Conservation (phyloP, 2,797 vertebrate genomes). For the Iguana delicatissima region DNA sequence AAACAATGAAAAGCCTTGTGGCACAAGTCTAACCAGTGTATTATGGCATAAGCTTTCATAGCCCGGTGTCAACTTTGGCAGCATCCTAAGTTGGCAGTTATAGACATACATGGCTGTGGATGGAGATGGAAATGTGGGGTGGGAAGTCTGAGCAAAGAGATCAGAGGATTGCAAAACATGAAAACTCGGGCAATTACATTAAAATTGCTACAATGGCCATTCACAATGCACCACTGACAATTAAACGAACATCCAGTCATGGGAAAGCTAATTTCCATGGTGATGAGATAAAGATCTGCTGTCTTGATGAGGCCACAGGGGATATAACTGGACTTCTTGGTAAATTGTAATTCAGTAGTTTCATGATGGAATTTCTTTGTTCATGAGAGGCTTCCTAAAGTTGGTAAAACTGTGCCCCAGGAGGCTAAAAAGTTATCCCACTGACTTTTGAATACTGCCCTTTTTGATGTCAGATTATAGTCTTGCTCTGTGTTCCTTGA, state of each 20-base stretch:
- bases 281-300: neutral
- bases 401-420: slow-evolving; percentile 1
- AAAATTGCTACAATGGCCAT: neutral
- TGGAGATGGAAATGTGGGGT: neutral
- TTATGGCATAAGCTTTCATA: neutral
- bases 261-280: neutral
- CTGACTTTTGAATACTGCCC: neutral
- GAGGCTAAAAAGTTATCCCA: neutral
- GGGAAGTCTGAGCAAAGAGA: neutral
- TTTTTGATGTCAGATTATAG: neutral
- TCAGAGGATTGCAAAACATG: neutral
- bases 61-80: neutral
- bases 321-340: neutral
- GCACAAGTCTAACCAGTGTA: neutral
- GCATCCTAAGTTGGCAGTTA: neutral
- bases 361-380: slow-evolving; percentile 1
- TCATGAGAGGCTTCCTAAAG: neutral
- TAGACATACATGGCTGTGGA: neutral
- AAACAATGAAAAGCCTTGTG: neutral
- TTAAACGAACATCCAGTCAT: neutral
- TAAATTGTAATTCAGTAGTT: slow-evolving; percentile 2
- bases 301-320: slow-evolving; percentile 1
- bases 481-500: neutral
- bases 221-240: neutral
- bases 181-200: neutral